phyloP scores from a whole-genome alignment of 2,888 invertebrate species.

The Linnaemya tessellans region DNA sequence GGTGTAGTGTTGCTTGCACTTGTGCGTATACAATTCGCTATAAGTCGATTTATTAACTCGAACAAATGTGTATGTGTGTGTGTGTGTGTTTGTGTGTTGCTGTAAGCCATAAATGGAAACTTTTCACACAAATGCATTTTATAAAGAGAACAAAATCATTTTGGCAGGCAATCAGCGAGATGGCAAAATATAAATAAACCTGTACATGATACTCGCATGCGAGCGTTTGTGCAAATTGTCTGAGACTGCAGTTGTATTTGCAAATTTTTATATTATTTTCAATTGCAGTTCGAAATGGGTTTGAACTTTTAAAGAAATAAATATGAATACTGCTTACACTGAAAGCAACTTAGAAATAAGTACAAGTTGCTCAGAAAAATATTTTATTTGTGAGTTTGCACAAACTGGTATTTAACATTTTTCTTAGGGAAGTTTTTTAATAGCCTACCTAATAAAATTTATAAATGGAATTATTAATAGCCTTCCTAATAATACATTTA shows the following conservation, averaged over 20 bases:
- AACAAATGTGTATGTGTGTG: conserved; percentile 7
- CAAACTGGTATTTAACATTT: too few species aligned
- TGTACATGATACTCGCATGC: background rate
- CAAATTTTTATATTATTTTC: background rate
- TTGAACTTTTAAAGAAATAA: background rate
- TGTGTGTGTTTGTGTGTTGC: background rate
- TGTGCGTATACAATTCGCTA: conserved; percentile 21
- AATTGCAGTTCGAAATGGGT: background rate
- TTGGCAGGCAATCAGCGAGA: conserved; percentile 30
- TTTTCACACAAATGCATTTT: conserved; percentile 18
- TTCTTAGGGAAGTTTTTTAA: too few species aligned
- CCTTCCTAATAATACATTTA: too few species aligned
- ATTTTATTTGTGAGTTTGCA: too few species aligned
- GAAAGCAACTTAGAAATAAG: background rate
- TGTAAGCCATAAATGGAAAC: background rate
- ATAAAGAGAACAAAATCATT: conserved; percentile 15
- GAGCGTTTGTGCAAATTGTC: background rate
- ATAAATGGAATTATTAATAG: too few species aligned
- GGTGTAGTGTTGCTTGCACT: background rate
- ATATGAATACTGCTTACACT: background rate
- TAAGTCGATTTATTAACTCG: background rate
- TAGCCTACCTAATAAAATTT: too few species aligned
- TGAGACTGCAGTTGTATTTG: background rate
- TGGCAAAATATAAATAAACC: conserved; percentile 10
- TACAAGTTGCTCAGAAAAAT: too few species aligned